Evolutionary conservation across 2,888 invertebrate species (phyloP), one percentile per base, ranked within the genome.

Genomic region (Xestoiulus laeticollis): DNA sequence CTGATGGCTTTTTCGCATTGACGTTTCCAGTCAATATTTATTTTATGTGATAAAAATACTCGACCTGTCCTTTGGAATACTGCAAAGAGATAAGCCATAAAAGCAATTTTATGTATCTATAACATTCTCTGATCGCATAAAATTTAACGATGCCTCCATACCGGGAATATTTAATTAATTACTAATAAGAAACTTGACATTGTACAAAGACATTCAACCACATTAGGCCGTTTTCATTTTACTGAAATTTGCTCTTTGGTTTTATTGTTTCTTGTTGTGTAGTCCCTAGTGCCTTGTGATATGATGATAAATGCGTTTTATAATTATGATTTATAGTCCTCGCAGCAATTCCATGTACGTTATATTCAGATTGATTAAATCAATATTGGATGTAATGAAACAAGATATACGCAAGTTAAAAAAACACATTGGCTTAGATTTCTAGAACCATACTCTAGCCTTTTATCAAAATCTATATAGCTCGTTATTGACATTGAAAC

Each of bases 341-440:
- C 26, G 78, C 30, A 26, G 78, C 14, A 22, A 10, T 68, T 22
- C 22, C 59, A 10, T 68, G 59, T 68, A 38, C 38, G 38, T 1
- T 38, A 78, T 30, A 78, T 78, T 30, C 3, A 78, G 12, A 30
- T 78, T 78, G 78, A 78, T 30, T 78, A 12, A 78, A 78, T 30
- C 78, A 78, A 30, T 78, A 78, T 30, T 78, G 78, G 30, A 78
- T 1, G 78, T 30, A 78, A 78, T 78, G 78, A 78, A 78, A 30
- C 26, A 26, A 26, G 78, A 78, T 26, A 78, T 30, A 0, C 14
- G 10, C 14, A 78, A 30, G 6, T 12, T 78, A 78, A 78, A 78
- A 30, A 78, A 14, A 26, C 43, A 78, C 0, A 10, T 30, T 30
- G 30, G 14, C 14, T 30, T 14, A 12, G 26, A 30, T 30, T 78